Percentiles rank a stretch among this genome's conserved stretches.
Evolutionary conservation across 2,888 invertebrate species (phyloP).

Genomic region (Cerastoderma edule): DNA sequence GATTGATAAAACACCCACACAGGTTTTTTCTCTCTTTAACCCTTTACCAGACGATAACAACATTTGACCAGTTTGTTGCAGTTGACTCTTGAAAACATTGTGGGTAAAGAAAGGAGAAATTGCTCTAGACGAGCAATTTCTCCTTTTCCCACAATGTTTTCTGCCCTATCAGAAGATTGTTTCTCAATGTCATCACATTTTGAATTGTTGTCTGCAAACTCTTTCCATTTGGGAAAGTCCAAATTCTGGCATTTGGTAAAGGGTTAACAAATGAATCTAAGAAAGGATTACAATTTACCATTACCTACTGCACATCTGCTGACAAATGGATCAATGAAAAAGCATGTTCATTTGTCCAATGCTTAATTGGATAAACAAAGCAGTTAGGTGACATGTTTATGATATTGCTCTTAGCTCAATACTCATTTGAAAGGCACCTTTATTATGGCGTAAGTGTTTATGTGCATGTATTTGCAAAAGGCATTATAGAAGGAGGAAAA

Average conservation of each 20-base stretch:
- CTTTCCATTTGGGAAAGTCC: neutral
- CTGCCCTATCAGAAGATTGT: neutral
- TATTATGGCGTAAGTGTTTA: too few relatives aligned
- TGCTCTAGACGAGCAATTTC: neutral
- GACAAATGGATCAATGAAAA: too few relatives aligned
- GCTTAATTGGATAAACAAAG: too few relatives aligned
- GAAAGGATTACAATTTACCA: neutral
- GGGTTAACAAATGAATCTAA: constrained; percentile 7
- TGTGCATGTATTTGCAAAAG: too few relatives aligned
- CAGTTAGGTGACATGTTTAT: too few relatives aligned
- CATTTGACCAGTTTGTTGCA: neutral
- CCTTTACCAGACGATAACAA: neutral
- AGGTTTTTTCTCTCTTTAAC: too few relatives aligned
- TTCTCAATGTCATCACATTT: neutral
- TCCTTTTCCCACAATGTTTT: constrained; percentile 7
- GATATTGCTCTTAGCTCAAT: too few relatives aligned
- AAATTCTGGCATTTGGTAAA: neutral
- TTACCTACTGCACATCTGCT: too few relatives aligned
- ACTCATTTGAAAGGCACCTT: too few relatives aligned
- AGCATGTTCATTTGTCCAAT: too few relatives aligned
- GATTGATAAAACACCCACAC: too few relatives aligned
- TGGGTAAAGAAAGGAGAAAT: constrained; percentile 3
- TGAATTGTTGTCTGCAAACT: neutral
- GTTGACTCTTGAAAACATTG: neutral
- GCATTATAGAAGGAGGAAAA: too few relatives aligned